Percentiles rank a stretch among this genome's conserved stretches.
These are phyloP conservation scores for Allobates femoralis DNA, from an alignment of 2,797 vertebrate species.

Conservation along the genomic window DNA sequence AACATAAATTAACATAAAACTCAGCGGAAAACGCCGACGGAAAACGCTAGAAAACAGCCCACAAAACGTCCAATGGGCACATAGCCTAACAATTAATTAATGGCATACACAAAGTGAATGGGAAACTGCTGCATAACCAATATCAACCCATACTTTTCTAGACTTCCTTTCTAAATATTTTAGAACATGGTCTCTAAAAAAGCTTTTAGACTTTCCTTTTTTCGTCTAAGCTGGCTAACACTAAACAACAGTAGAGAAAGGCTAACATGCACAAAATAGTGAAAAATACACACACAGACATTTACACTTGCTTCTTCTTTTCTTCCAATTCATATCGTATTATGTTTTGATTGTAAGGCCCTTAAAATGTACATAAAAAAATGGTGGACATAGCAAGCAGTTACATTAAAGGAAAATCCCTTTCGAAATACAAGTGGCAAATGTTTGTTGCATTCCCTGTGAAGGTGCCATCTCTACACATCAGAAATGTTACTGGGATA, in stretches of 20 bases:
- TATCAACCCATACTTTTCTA: background rate
- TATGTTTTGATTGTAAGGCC: background rate
- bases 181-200: background rate
- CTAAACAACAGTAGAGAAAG: background rate
- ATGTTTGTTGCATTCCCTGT: background rate
- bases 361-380: background rate
- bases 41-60: too few relatives aligned
- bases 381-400: background rate
- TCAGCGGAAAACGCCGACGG: too few relatives aligned
- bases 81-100: too few relatives aligned
- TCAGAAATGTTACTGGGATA: background rate
- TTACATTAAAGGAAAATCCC: conserved; percentile 30
- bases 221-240: too few relatives aligned
- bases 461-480: background rate
- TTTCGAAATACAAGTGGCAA: conserved; percentile 16
- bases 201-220: background rate
- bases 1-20: too few relatives aligned
- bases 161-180: background rate
- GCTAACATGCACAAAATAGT: background rate
- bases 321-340: background rate
- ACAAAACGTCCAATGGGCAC: too few relatives aligned
- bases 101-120: background rate
- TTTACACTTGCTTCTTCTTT: background rate
- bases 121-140: background rate
- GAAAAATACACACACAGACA: background rate